A percentile compares a stretch with the other conserved stretches of the same genome.
These are phyloP conservation scores for Myotis brandtii DNA, from an alignment of 2,113 vertebrate genomes.

Conservation along the genomic window DNA sequence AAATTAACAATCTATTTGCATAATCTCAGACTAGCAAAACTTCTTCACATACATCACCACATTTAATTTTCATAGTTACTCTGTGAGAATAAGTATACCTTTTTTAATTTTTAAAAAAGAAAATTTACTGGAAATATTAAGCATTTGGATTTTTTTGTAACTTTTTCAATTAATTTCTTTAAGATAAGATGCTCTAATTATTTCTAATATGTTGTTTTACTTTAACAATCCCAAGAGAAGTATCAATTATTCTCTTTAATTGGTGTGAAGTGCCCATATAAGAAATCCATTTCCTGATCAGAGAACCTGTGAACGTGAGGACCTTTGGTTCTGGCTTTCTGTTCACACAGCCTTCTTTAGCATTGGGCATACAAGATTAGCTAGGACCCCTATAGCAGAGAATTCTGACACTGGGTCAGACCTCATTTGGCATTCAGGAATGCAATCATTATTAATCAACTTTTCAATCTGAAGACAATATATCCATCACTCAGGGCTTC, in stretches of 20 bases:
- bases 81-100: background rate
- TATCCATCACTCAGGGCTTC: background rate
- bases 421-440: background rate
- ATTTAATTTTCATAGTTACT: background rate
- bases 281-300: background rate
- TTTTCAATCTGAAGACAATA: background rate
- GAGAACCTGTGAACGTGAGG: background rate
- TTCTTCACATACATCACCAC: background rate
- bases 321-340: background rate
- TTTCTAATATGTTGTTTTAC: background rate
- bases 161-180: background rate
- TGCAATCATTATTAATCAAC: background rate
- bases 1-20: background rate
- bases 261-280: background rate
- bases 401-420: background rate
- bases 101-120: background rate
- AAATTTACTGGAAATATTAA: background rate
- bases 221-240: background rate
- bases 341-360: background rate
- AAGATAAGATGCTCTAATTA: background rate
- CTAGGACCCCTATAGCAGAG: background rate
- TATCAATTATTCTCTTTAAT: accelerated
- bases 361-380: background rate
- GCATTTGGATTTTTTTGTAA: background rate
- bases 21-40: background rate